Conservation (phyloP, 2,113 vertebrate genomes). For the Arvicanthis niloticus region DNA sequence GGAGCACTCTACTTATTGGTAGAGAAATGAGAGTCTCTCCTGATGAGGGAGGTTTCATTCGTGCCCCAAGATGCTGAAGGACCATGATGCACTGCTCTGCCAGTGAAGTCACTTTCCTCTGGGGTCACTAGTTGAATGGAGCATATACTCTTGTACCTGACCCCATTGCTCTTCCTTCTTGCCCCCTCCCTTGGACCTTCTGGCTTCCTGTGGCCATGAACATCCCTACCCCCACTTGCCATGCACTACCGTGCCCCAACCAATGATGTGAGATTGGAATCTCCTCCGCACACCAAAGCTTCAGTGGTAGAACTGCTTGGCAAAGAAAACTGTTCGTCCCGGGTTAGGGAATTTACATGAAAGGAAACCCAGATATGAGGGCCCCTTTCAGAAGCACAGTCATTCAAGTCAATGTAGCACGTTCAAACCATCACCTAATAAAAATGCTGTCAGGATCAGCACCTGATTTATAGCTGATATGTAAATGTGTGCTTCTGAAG, state of each 20-base stretch:
- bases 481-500: slow-evolving; percentile 49
- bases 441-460: slow-evolving; percentile 43
- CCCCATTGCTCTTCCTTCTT: accelerated
- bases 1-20: neutral
- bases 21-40: neutral
- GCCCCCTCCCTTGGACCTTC: neutral
- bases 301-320: neutral
- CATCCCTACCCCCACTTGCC: too few species aligned
- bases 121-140: neutral
- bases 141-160: neutral
- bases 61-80: neutral
- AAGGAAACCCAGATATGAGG: slow-evolving; percentile 38
- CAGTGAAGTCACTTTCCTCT: too few species aligned
- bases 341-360: neutral
- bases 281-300: neutral
- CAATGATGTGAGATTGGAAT: neutral
- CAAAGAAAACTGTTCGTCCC: neutral
- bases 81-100: accelerated
- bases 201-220: neutral
- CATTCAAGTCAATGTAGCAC: slow-evolving; percentile 30
- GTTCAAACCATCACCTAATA: slow-evolving; percentile 60
- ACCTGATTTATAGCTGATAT: slow-evolving; percentile 36
- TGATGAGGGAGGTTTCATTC: neutral
- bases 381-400: slow-evolving; percentile 43
- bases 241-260: neutral